These are phyloP conservation scores for Cerastis rubricosa DNA, from an alignment of 2,888 invertebrate species.

Conservation along the genomic window DNA sequence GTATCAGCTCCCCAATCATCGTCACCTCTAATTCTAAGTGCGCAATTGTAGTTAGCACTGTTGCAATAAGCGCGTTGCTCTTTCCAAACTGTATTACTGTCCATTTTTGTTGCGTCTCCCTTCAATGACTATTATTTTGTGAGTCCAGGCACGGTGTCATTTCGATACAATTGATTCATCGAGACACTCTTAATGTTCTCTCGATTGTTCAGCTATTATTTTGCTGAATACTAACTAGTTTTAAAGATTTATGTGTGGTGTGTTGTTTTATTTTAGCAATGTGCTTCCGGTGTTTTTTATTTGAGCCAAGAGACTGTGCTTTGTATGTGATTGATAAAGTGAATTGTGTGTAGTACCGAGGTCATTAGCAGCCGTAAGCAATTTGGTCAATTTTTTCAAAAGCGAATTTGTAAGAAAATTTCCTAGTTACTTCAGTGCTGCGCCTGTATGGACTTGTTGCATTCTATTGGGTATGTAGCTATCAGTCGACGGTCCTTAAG, in stretches of 20 bases:
- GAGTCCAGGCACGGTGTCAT: conserved; percentile 76
- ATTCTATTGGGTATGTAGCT: conserved; percentile 20
- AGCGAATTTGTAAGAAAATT: neutral
- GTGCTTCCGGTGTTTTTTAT: conserved; percentile 27
- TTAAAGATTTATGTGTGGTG: conserved; percentile 54
- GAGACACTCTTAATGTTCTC: conserved; percentile 82
- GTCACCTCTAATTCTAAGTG: conserved; percentile 15
- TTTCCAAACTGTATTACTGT: conserved; percentile 59
- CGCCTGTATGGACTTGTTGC: conserved; percentile 9
- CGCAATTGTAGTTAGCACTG: conserved; percentile 53
- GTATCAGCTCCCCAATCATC: conserved; percentile 29
- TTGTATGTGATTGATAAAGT: conserved; percentile 9
- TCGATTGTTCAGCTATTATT: conserved; percentile 63
- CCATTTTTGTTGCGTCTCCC: conserved; percentile 57
- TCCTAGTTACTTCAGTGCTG: neutral
- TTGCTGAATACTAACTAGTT: conserved; percentile 50
- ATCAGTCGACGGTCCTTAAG: too few relatives aligned
- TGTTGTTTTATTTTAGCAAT: conserved; percentile 21
- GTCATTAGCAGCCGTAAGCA: neutral
- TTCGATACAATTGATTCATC: conserved; percentile 87
- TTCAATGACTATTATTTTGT: conserved; percentile 73
- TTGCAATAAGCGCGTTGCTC: conserved; percentile 55
- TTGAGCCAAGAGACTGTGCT: neutral
- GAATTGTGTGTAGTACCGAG: neutral
- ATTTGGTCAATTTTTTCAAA: neutral